These are phyloP conservation scores for Homarus americanus DNA, from an alignment of 1,140 invertebrate species.

Conservation along the genomic window DNA sequence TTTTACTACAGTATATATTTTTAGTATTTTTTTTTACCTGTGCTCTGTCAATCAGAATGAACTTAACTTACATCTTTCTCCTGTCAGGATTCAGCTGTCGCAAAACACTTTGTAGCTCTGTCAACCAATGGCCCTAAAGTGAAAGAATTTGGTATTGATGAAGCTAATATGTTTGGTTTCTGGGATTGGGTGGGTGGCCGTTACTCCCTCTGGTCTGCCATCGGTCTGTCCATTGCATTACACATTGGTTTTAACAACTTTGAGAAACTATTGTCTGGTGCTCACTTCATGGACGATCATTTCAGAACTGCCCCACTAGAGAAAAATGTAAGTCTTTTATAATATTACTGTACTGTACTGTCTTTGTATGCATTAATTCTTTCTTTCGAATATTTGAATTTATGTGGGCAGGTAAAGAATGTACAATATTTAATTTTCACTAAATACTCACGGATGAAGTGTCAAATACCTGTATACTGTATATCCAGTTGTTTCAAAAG, in stretches of 20 bases:
- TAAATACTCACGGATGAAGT: no score
- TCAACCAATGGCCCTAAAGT: constrained; percentile 97
- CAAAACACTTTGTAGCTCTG: constrained; percentile 98
- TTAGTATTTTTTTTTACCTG: no score
- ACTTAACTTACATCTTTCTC: no score
- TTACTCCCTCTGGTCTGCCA: constrained; percentile 84
- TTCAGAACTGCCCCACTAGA: constrained; percentile 92
- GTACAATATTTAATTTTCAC: no score
- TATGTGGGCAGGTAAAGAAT: no score
- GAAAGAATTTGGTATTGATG: constrained; percentile 97
- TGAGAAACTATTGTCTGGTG: constrained; percentile 89
- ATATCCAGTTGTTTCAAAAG: no score
- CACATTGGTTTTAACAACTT: constrained; percentile 98
- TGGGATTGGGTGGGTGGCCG: constrained; percentile 99
- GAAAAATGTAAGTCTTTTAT: constrained; percentile 87
- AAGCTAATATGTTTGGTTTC: constrained; percentile 99
- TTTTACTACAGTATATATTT: no score
- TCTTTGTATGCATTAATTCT: no score
- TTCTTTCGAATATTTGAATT: no score
- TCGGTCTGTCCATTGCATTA: constrained; percentile 94
- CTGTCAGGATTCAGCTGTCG: constrained; percentile 86
- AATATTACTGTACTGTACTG: no score
- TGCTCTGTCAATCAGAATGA: no score
- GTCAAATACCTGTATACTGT: no score
- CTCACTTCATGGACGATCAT: constrained; percentile 95